Conservation (phyloP, 1,140 invertebrate species). For the Andricus grossulariae region DNA sequence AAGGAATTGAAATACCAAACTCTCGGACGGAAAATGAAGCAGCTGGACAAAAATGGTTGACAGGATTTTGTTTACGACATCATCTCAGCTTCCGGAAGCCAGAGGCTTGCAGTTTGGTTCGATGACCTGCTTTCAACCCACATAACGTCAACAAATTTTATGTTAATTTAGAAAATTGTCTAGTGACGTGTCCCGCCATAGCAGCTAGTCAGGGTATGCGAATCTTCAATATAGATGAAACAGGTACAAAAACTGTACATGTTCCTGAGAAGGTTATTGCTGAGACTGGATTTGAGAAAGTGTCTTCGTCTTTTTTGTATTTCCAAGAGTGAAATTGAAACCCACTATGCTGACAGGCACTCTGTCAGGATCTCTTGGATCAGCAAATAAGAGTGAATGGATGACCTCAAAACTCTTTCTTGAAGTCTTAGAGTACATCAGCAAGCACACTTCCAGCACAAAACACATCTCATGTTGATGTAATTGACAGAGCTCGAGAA, state of each 20-base stretch:
- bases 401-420: conserved; percentile 71
- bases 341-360: conserved; percentile 57
- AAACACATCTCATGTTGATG: not conserved
- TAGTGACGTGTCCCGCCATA: too few relatives aligned
- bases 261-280: too few relatives aligned
- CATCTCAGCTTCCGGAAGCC: too few relatives aligned
- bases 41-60: too few relatives aligned
- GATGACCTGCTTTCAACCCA: too few relatives aligned
- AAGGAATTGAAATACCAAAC: too few relatives aligned
- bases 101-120: too few relatives aligned
- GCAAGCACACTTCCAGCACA: not conserved
- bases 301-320: conserved; percentile 63
- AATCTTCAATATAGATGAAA: conserved; percentile 69
- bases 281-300: conserved; percentile 66
- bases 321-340: conserved; percentile 63
- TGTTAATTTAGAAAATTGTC: too few relatives aligned
- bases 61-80: too few relatives aligned
- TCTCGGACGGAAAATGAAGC: too few relatives aligned
- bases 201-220: not conserved
- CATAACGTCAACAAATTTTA: too few relatives aligned
- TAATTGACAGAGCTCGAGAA: not conserved
- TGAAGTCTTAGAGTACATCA: not conserved
- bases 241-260: conserved; percentile 64
- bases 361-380: conserved; percentile 67
- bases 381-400: conserved; percentile 72